Evolutionary conservation across 2,113 vertebrate genomes (phyloP).

Genomic region (Entosphenus tridentatus): DNA sequence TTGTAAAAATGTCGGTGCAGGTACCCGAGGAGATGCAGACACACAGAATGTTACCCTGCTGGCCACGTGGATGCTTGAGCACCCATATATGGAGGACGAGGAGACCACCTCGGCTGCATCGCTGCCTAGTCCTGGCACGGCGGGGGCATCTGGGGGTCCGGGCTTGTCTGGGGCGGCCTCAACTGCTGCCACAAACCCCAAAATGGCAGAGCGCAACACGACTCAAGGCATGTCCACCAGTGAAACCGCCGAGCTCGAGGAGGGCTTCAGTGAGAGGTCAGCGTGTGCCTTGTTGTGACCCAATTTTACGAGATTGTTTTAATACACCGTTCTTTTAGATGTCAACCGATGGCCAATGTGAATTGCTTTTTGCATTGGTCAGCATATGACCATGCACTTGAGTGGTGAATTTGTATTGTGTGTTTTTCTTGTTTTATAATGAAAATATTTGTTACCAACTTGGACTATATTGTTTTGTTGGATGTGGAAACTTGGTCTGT

Average conservation of each 20-base stretch:
- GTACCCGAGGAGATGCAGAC: constrained; percentile 70
- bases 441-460: background rate
- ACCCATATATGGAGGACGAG: constrained; percentile 57
- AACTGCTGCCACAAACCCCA: too few relatives aligned
- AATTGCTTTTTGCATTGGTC: too few relatives aligned
- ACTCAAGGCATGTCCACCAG: constrained; percentile 25
- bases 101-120: constrained; percentile 38
- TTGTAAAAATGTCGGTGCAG: constrained; percentile 18
- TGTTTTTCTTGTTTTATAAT: background rate
- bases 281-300: background rate
- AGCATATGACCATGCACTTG: background rate
- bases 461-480: too few relatives aligned
- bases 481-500: too few relatives aligned
- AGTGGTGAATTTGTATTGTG: background rate
- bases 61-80: constrained; percentile 98
- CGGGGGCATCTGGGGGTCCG: too few relatives aligned
- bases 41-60: constrained; percentile 89
- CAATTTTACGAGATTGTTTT: background rate
- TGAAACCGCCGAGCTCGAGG: constrained; percentile 60
- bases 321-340: background rate
- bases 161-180: too few relatives aligned
- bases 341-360: background rate
- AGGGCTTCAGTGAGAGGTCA: constrained; percentile 77
- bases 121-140: background rate
- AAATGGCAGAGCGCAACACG: too few relatives aligned